A percentile compares a stretch with the other conserved stretches of the same genome.
Conservation (phyloP, 2,888 invertebrate genomes). For the Cosmia pyralina region DNA sequence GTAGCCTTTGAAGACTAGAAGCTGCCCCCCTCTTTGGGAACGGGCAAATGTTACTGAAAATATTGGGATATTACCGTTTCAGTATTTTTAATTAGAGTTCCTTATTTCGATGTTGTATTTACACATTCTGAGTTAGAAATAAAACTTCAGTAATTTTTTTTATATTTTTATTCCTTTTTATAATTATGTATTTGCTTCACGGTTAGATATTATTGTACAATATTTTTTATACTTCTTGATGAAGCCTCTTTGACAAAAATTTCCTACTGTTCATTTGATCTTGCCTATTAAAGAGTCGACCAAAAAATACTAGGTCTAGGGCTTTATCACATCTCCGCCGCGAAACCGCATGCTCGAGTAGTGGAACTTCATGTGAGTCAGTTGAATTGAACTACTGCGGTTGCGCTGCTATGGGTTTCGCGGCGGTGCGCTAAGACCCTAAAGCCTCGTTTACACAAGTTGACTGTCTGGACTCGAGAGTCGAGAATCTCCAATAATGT, state of each 20-base stretch:
- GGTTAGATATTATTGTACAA: not conserved
- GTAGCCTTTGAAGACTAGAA: slow-evolving; percentile 76
- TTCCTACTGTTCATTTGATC: not conserved
- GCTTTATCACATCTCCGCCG: too few species aligned
- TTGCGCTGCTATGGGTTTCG: too few species aligned
- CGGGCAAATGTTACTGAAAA: slow-evolving; percentile 78
- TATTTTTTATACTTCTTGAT: not conserved
- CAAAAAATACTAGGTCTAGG: not conserved
- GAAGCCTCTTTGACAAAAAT: not conserved
- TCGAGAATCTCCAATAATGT: not conserved
- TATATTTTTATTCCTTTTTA: not conserved
- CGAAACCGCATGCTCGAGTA: too few species aligned
- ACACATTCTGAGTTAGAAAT: slow-evolving; percentile 4
- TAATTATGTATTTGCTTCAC: not conserved
- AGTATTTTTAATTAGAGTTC: not conserved
- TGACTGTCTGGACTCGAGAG: not conserved
- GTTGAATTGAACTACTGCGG: too few species aligned
- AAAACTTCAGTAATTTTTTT: slow-evolving; percentile 10
- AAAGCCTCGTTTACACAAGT: not conserved
- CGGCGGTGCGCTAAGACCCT: not conserved
- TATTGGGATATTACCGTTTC: slow-evolving; percentile 42
- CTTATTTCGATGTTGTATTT: not conserved
- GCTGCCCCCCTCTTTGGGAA: slow-evolving; percentile 78
- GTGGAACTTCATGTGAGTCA: too few species aligned
- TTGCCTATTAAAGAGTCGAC: not conserved